phyloP scores from a whole-genome alignment of 1,140 invertebrate species.

The Lamellibrachia luymesi region DNA sequence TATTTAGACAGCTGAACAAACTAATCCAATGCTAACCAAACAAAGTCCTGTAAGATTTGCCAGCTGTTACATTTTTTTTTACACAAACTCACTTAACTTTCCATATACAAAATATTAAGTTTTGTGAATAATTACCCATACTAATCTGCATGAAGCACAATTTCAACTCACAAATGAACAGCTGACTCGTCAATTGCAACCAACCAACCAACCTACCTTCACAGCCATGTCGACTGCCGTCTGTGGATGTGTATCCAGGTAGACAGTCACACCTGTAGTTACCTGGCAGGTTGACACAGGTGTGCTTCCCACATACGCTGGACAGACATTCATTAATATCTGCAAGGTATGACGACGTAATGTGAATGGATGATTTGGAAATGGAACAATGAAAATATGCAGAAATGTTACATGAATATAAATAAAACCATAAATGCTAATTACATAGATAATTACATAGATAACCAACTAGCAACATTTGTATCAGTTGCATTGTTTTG shows the following conservation, averaged over 20 bases:
- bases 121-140: background rate
- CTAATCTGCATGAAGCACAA: background rate
- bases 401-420: too few species aligned
- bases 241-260: background rate
- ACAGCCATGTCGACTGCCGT: background rate
- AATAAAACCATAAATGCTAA: too few species aligned
- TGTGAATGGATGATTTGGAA: background rate
- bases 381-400: background rate
- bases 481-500: too few species aligned
- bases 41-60: background rate
- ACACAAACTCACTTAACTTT: background rate
- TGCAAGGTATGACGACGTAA: background rate
- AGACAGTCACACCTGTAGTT: background rate
- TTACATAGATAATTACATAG: too few species aligned
- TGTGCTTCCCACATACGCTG: background rate
- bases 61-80: too few species aligned
- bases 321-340: background rate
- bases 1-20: background rate
- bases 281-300: background rate
- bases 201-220: background rate
- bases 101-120: background rate
- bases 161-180: background rate
- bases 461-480: too few species aligned
- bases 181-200: background rate
- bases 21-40: background rate